phyloP scores from a whole-genome alignment of 37 sponge, comb jelly and placozoan species.

The Oopsacas minuta region DNA sequence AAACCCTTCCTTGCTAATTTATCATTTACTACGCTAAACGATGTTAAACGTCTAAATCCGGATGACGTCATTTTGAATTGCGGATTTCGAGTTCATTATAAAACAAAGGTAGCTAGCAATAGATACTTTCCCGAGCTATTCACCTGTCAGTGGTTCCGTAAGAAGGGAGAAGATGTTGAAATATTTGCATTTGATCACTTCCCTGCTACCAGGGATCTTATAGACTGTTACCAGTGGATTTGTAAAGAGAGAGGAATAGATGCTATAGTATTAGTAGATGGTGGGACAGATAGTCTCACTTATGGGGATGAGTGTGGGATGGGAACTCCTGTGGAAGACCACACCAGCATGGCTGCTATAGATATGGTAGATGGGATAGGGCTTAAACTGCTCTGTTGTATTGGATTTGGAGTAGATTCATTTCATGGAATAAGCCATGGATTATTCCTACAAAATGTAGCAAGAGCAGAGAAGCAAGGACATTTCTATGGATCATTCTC shows the following conservation, averaged over 20 bases:
- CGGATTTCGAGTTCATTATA: not conserved
- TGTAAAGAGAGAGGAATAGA: constrained; percentile 33
- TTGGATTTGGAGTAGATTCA: constrained; percentile 68
- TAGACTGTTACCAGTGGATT: constrained; percentile 30
- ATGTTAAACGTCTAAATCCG: not conserved
- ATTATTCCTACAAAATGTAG: constrained; percentile 49
- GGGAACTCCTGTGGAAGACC: constrained; percentile 57
- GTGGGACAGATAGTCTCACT: constrained; percentile 54
- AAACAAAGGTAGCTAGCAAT: constrained; percentile 13
- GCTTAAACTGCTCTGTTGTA: constrained; percentile 31
- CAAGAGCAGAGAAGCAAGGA: constrained; percentile 32
- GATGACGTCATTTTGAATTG: constrained; percentile 20
- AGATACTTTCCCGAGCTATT: constrained; percentile 55
- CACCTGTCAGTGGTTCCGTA: constrained; percentile 32
- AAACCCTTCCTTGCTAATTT: constrained; percentile 37
- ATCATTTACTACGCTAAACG: constrained; percentile 31
- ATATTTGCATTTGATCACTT: constrained; percentile 40
- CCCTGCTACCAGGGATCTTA: constrained; percentile 28
- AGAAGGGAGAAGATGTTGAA: constrained; percentile 23
- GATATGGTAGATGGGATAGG: constrained; percentile 16
- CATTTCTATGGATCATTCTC: constrained; percentile 44
- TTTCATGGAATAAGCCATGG: constrained; percentile 63
- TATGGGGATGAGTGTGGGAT: constrained; percentile 45
- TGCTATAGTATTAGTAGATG: constrained; percentile 57
- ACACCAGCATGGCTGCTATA: constrained; percentile 49